Evolutionary conservation across 2,888 invertebrate species (phyloP).

Genomic region (Agonum fuliginosum): DNA sequence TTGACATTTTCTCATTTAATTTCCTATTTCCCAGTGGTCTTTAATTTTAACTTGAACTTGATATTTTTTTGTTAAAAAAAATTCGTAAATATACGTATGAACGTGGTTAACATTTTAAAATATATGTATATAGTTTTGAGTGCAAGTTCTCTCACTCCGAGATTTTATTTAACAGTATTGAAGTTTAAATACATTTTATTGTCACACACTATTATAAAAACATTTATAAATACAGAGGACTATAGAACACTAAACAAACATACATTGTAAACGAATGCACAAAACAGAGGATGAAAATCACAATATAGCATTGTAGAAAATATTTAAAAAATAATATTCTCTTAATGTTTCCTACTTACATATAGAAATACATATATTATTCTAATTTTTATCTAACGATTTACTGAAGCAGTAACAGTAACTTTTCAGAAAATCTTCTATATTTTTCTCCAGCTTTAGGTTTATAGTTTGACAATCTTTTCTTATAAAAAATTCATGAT

Average conservation of each 20-base stretch:
- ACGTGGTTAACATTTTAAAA: neutral
- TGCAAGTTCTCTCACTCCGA: neutral
- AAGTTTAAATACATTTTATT: conserved; percentile 26
- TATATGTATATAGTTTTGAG: neutral
- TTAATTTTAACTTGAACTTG: too few relatives aligned
- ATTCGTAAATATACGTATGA: too few relatives aligned
- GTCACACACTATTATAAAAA: conserved; percentile 53
- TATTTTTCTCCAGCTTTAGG: too few relatives aligned
- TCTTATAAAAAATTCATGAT: too few relatives aligned
- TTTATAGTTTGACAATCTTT: too few relatives aligned
- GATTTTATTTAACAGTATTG: conserved; percentile 26
- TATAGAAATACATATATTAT: conserved; percentile 14
- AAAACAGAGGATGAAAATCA: conserved; percentile 46
- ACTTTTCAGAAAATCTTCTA: neutral
- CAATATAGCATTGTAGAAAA: conserved; percentile 46
- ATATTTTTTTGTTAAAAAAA: too few relatives aligned
- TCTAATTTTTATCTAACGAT: conserved; percentile 20
- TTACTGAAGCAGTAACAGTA: conserved; percentile 7
- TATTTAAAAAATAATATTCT: conserved; percentile 34
- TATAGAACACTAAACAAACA: conserved; percentile 48
- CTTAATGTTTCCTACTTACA: conserved; percentile 24
- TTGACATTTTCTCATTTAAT: too few relatives aligned
- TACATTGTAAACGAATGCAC: conserved; percentile 47
- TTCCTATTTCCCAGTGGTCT: too few relatives aligned
- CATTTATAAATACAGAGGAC: conserved; percentile 33